Percentiles rank a stretch among this genome's conserved stretches.
Evolutionary conservation across 2,797 vertebrate species (phyloP).

Genomic region (Macropodus opercularis): DNA sequence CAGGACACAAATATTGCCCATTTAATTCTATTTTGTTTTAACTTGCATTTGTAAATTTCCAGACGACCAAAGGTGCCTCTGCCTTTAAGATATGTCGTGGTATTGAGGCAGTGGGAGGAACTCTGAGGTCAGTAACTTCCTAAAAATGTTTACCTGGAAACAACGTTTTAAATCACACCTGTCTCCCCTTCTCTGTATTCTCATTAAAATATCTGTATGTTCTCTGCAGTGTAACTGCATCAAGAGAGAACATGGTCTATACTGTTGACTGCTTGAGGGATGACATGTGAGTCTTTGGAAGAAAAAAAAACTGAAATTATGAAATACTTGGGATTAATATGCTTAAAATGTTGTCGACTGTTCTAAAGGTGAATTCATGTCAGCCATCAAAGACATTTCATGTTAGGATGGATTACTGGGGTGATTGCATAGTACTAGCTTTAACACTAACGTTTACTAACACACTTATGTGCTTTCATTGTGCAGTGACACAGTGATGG

Average conservation of each 20-base stretch:
- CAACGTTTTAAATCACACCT: not conserved
- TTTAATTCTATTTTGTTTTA: not conserved
- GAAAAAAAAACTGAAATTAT: not conserved
- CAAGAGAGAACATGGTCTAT: conserved; percentile 92
- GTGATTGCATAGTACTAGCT: not conserved
- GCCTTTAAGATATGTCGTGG: conserved; percentile 94
- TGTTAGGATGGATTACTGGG: not conserved
- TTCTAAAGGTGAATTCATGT: not conserved
- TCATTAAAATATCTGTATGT: conserved; percentile 40
- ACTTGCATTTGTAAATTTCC: conserved; percentile 20
- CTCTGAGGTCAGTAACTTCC: conserved; percentile 85
- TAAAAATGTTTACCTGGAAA: not conserved
- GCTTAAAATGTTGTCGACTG: not conserved
- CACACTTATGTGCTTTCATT: not conserved
- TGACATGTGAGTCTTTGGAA: conserved; percentile 89
- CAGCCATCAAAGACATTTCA: no score
- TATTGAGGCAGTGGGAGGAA: conserved; percentile 93
- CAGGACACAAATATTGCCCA: no score
- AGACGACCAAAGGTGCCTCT: conserved; percentile 98
- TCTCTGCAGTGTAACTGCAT: conserved; percentile 86
- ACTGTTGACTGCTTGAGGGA: conserved; percentile 91
- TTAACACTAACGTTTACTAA: not conserved
- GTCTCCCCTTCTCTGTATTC: not conserved
- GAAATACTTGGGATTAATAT: not conserved
- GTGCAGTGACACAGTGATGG: conserved; percentile 94